phyloP scores from a whole-genome alignment of 1,140 invertebrate species.

The Hesperophylax magnus region DNA sequence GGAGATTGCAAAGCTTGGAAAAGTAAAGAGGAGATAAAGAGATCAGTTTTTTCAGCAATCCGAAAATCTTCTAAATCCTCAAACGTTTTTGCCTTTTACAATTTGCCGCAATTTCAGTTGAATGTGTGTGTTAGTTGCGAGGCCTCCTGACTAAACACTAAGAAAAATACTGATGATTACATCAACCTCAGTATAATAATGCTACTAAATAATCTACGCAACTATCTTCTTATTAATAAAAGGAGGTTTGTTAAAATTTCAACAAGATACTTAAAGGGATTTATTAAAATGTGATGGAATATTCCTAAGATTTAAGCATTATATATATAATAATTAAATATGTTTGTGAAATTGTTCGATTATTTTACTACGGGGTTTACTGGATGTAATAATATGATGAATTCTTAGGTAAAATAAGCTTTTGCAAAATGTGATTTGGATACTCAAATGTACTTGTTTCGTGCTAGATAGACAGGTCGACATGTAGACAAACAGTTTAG shows the following conservation, averaged over 20 bases:
- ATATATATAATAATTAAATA: neutral
- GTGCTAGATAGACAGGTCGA: neutral
- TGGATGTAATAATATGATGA: neutral
- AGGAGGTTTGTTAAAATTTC: too few species aligned
- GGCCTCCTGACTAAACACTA: neutral
- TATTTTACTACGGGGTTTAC: neutral
- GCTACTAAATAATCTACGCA: too few species aligned
- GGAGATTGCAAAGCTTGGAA: neutral
- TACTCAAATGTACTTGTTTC: neutral
- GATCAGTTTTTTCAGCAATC: neutral
- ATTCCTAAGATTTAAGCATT: too few species aligned
- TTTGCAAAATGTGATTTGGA: constrained; percentile 12
- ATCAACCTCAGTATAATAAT: too few species aligned
- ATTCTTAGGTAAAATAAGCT: neutral
- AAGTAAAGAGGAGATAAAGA: neutral
- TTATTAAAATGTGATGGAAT: too few species aligned
- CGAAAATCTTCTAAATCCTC: constrained; percentile 21
- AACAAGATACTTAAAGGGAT: too few species aligned
- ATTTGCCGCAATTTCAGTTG: constrained; percentile 6
- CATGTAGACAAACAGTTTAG: neutral
- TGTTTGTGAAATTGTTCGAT: neutral
- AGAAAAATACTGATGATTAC: neutral
- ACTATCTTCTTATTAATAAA: too few species aligned
- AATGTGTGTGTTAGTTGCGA: neutral
- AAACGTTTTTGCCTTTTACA: constrained; percentile 13